Base-by-base conservation (phyloP, 2,797 vertebrate genomes). In the Phylloscopus collybita region DNA sequence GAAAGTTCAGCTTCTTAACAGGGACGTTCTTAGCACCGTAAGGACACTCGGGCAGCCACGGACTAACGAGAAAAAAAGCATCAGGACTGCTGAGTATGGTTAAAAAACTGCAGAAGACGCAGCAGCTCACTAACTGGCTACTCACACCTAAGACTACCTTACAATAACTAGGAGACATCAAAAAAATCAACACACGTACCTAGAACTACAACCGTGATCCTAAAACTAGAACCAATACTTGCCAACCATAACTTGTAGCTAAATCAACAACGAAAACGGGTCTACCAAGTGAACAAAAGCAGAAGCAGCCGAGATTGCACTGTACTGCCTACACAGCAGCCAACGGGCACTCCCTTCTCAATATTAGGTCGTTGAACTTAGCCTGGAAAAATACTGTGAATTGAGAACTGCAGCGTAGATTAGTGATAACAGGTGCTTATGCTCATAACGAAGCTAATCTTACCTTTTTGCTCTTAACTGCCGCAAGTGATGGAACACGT, bases 401-500 rank as follows among this genome's bases (percentile, higher is more conserved):
- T 75, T 50, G 91, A 95, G 82, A 93, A 65, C 73, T 74, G 85
- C 83, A 67, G 72, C 22, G 51, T 60, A 87, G 78, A 62, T 96
- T 89, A 95, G 93, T 45, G 70, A 60, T 26, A 89, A 53, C 1
- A 25, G 2, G 6, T 54, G 83, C 22, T 69, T 19, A 17, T 5
- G 49, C 17, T 72, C 62, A 5, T 80, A 86, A 90, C 62, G 72
- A 94, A 97, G 94, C n/a, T 53, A 73, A 94, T 96, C 99, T 99
- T 99, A 99, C 99, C 99, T 99, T 99, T 99, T 99, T 88, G 98
- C 98, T 98, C 99, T 98, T 22, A 99, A 97, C 98, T 99, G 99
- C 56, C 98, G 98, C 47, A 99, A 97, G 18, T 99, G 98, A 66
- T 99, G 99, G 92, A 99, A 99, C 88, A 99, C 99, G 36, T 99